phyloP scores from a whole-genome alignment of 2,797 vertebrate genomes.

The Cyprinodon diabolis region DNA sequence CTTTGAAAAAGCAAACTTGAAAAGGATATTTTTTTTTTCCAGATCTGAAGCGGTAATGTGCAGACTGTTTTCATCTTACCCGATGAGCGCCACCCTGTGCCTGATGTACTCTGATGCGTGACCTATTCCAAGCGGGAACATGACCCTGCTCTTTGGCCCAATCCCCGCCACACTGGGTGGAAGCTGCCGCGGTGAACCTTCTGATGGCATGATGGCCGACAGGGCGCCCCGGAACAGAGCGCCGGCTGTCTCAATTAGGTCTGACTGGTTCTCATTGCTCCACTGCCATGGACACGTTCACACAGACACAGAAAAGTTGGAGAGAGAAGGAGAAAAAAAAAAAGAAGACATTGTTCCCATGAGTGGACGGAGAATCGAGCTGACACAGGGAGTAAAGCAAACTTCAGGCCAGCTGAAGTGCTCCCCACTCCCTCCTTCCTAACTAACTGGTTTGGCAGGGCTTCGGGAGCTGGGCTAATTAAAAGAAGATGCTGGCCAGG shows the following conservation, averaged over 20 bases:
- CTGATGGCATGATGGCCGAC: slow-evolving; percentile 86
- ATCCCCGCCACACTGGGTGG: slow-evolving; percentile 91
- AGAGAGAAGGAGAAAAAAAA: slow-evolving; percentile 58
- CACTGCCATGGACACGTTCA: slow-evolving; percentile 81
- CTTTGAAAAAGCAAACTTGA: background rate
- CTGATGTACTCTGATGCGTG: slow-evolving; percentile 93
- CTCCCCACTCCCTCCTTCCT: slow-evolving; percentile 51
- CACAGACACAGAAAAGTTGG: slow-evolving; percentile 36
- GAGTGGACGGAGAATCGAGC: slow-evolving; percentile 71
- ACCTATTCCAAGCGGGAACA: slow-evolving; percentile 92
- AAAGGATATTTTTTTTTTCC: background rate
- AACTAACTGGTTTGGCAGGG: slow-evolving; percentile 74
- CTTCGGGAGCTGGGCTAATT: slow-evolving; percentile 73
- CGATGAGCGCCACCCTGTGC: slow-evolving; percentile 91
- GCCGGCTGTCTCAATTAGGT: slow-evolving; percentile 88
- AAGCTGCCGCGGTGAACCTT: slow-evolving; percentile 89
- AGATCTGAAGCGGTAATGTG: background rate
- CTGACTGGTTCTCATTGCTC: slow-evolving; percentile 93
- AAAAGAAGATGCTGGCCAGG: slow-evolving; percentile 80
- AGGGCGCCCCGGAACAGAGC: slow-evolving; percentile 85
- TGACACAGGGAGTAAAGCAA: slow-evolving; percentile 66
- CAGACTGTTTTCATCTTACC: slow-evolving; percentile 79
- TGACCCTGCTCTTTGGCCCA: slow-evolving; percentile 86
- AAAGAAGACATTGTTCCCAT: slow-evolving; percentile 58
- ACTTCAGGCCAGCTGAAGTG: slow-evolving; percentile 60